phyloP scores from a whole-genome alignment of 2,797 vertebrate species.

The Limnodromus scolopaceus region DNA sequence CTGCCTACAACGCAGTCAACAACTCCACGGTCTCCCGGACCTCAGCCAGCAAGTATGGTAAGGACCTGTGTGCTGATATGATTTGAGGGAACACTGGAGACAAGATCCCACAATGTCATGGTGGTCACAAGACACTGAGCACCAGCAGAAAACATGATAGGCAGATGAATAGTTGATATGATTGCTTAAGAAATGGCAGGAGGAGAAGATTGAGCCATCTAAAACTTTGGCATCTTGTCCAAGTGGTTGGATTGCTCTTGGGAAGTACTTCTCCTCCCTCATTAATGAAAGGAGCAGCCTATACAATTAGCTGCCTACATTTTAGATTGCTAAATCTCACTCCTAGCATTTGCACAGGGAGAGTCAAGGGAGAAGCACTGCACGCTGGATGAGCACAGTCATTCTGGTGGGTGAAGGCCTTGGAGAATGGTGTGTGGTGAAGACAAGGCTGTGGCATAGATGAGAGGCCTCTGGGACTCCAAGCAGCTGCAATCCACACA shows the following conservation, averaged over 20 bases:
- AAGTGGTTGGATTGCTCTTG: background rate
- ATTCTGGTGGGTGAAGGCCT: background rate
- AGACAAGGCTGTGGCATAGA: background rate
- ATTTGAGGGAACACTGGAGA: background rate
- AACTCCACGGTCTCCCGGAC: conserved; percentile 97
- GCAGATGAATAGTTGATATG: background rate
- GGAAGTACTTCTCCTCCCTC: background rate
- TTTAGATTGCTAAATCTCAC: background rate
- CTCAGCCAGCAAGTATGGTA: conserved; percentile 97
- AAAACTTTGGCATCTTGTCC: background rate
- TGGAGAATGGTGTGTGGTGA: background rate
- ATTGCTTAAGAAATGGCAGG: background rate
- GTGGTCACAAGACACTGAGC: background rate
- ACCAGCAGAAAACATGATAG: background rate
- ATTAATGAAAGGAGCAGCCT: background rate
- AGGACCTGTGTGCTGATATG: background rate
- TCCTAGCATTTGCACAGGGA: background rate
- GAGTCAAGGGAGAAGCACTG: background rate
- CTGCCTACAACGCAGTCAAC: conserved; percentile 96
- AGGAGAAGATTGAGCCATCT: background rate
- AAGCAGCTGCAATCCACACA: background rate
- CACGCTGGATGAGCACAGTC: too few relatives aligned
- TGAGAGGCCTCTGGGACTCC: background rate
- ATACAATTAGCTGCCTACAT: background rate
- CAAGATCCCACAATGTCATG: fast-evolving